A percentile compares a stretch with the other conserved stretches of the same genome.
These are phyloP conservation scores for Cyclargus thomasi DNA, from an alignment of 1,140 invertebrate species.

Conservation along the genomic window DNA sequence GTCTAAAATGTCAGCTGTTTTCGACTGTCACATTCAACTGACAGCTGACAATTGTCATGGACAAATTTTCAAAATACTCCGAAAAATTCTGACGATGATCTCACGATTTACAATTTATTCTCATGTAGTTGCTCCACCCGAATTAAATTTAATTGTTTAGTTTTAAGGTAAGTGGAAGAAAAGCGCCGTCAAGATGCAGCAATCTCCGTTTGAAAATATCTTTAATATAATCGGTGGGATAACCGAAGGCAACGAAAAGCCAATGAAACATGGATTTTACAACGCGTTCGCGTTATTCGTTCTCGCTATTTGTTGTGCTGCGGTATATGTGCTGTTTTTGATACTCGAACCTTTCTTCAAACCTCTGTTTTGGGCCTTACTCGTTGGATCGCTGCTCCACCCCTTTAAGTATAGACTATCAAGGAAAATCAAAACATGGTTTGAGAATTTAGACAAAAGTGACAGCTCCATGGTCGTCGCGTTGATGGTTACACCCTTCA, in stretches of 20 bases:
- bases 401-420: constrained; percentile 89
- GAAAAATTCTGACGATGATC: constrained; percentile 36
- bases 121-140: constrained; percentile 14
- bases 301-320: constrained; percentile 79
- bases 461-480: constrained; percentile 81
- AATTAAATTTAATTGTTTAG: constrained; percentile 21
- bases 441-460: constrained; percentile 77
- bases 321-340: constrained; percentile 85
- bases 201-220: constrained; percentile 68
- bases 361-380: constrained; percentile 93
- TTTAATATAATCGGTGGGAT: constrained; percentile 68
- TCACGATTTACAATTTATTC: constrained; percentile 28
- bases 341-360: constrained; percentile 92
- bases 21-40: neutral
- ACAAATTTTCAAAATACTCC: constrained; percentile 15
- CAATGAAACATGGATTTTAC: constrained; percentile 90
- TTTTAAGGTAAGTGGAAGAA: constrained; percentile 3
- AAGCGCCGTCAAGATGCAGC: constrained; percentile 46
- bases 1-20: neutral
- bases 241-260: constrained; percentile 81
- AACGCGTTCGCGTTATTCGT: constrained; percentile 87
- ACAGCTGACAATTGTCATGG: neutral
- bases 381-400: constrained; percentile 92
- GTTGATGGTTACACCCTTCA: constrained; percentile 83
- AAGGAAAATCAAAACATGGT: constrained; percentile 83